These are phyloP conservation scores for Calyptomena viridis DNA, from an alignment of 2,113 vertebrate species.

Conservation along the genomic window DNA sequence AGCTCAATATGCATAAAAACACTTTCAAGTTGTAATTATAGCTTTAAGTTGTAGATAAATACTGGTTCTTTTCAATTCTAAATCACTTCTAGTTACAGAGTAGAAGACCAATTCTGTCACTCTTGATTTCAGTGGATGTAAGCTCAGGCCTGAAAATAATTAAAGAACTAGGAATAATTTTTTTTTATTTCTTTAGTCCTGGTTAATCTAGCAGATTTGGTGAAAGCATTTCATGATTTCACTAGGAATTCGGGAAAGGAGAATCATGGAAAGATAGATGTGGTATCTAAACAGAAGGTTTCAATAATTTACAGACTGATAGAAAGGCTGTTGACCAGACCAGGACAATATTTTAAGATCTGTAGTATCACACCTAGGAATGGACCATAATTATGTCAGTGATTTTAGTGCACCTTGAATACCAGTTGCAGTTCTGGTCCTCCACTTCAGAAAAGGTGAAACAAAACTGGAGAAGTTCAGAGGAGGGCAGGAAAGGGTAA, in stretches of 20 bases:
- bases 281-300: background rate
- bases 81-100: background rate
- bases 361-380: background rate
- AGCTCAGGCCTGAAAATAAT: background rate
- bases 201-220: background rate
- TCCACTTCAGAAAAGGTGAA: background rate
- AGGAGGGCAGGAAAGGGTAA: background rate
- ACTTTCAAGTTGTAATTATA: slow-evolving; percentile 18
- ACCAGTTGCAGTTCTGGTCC: background rate
- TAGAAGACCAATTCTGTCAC: background rate
- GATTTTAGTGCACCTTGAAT: background rate
- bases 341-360: background rate
- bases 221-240: background rate
- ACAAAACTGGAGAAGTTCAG: background rate
- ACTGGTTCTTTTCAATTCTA: background rate
- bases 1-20: background rate
- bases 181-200: background rate
- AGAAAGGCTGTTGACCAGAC: background rate
- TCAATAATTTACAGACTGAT: background rate
- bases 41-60: slow-evolving; percentile 33
- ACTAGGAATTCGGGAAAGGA: background rate
- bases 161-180: background rate
- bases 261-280: background rate
- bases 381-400: background rate
- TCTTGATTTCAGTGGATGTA: background rate